Evolutionary conservation across 1,140 invertebrate genomes (phyloP).

Genomic region (Yoshiicerus persimilis): DNA sequence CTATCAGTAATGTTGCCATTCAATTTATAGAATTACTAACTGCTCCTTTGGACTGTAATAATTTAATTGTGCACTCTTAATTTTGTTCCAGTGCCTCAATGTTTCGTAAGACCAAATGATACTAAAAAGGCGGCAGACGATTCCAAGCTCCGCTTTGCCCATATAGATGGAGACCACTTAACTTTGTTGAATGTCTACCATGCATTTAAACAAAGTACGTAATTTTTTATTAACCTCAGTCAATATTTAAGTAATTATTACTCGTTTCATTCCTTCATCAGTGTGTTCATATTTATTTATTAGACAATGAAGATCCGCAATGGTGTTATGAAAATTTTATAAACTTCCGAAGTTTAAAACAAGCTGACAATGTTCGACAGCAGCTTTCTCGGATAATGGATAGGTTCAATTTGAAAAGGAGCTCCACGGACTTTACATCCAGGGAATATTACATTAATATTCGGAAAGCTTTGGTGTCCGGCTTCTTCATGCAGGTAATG

Average conservation of each 20-base stretch:
- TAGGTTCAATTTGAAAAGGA: conserved; percentile 87
- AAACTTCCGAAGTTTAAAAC: conserved; percentile 97
- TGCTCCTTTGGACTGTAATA: too few relatives aligned
- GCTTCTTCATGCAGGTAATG: conserved; percentile 98
- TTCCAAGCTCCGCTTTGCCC: conserved; percentile 98
- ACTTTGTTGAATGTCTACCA: conserved; percentile 94
- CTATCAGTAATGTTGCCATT: too few relatives aligned
- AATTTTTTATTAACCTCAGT: background rate
- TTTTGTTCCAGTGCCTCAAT: conserved; percentile 86
- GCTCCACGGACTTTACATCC: conserved; percentile 97
- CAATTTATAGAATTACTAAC: too few relatives aligned
- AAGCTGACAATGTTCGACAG: conserved; percentile 80
- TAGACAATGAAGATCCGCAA: conserved; percentile 82
- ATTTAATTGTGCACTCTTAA: background rate
- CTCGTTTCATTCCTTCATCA: background rate
- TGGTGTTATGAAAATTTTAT: conserved; percentile 99
- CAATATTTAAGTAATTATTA: background rate
- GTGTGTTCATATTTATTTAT: too few relatives aligned
- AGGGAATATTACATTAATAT: conserved; percentile 99
- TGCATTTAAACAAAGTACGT: conserved; percentile 99
- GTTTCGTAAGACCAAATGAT: conserved; percentile 98
- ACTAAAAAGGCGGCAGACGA: conserved; percentile 99
- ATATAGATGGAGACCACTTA: conserved; percentile 99
- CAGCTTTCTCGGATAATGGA: conserved; percentile 86
- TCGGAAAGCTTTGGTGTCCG: conserved; percentile 93